A percentile compares a stretch with the other conserved stretches of the same genome.
These are phyloP conservation scores for Nothocercus julius DNA, from an alignment of 2,113 vertebrate species.

Conservation along the genomic window DNA sequence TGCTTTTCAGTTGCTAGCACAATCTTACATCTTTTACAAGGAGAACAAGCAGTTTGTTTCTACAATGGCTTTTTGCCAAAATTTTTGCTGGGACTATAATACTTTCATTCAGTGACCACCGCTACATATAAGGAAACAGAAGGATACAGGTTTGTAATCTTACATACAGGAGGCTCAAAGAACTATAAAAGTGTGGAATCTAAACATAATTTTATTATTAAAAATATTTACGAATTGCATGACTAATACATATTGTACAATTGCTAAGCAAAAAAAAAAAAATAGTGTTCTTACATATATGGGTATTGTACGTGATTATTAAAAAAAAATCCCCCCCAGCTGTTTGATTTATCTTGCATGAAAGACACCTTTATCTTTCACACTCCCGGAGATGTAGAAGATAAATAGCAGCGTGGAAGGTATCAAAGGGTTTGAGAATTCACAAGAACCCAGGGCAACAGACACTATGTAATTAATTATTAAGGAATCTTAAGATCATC, in stretches of 20 bases:
- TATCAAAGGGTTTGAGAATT: not conserved
- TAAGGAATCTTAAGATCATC: not conserved
- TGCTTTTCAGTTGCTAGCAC: constrained; percentile 48
- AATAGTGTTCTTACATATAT: not conserved
- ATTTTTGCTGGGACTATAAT: constrained; percentile 13
- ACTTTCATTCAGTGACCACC: constrained; percentile 28
- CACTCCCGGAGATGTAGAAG: not conserved
- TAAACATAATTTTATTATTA: constrained; percentile 34
- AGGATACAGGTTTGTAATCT: constrained; percentile 39
- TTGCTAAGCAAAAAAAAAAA: not conserved
- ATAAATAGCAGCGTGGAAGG: not conserved
- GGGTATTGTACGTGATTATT: not conserved
- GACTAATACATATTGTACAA: constrained; percentile 17
- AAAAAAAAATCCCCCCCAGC: not conserved
- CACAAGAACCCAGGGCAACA: not conserved
- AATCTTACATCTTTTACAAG: constrained; percentile 46
- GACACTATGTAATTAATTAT: not conserved
- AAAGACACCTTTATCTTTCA: not conserved
- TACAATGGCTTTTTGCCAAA: constrained; percentile 29
- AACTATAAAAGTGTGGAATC: constrained; percentile 39
- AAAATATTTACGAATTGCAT: constrained; percentile 19
- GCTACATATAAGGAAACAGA: constrained; percentile 38
- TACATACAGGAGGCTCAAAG: constrained; percentile 19
- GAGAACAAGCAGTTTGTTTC: constrained; percentile 47
- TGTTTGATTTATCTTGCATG: not conserved